Evolutionary conservation across 1,140 invertebrate species (phyloP), one percentile per base, ranked within the genome.

Genomic region (Macrotrachela quadricornifera): DNA sequence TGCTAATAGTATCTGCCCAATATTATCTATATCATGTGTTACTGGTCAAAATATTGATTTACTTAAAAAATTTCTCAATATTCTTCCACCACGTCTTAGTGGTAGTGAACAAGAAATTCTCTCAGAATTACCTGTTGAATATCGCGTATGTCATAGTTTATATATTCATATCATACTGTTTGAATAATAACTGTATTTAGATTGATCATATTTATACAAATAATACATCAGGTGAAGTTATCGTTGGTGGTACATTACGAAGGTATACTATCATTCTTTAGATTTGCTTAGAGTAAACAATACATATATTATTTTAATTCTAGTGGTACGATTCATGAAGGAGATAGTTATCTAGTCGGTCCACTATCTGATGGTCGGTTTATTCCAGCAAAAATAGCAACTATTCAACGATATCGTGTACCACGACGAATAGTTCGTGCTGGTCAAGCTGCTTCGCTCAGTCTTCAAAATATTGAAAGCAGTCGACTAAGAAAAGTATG

Each of bases 1-100:
- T n/a, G n/a, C n/a, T n/a, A n/a, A n/a, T n/a, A 69, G 67, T 39
- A 63, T 71, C 15, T 63, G 63, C 12, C 85, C 91, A 11, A 82
- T 96, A 58, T 88, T 96, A 65, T 79, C 77, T 48, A 80, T 92
- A n/a, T 94, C 87, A n/a, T 85, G 81, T 65, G 87, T 96, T 0
- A 85, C 79, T n/a, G 91, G 91, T 1, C 74, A 77, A 50, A 85
- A 86, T 11, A 52, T 70, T 43, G 62, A 67, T 39, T 49, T 42
- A 42, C 40, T 56, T 1, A 81, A 81, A 52, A 79, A 76, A 50
- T 88, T 86, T 66, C 69, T 86, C n/a, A 76, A 81, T 65, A 69
- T 79, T 41, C 61, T 82, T 9, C 80, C 82, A 18, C 80, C 81
- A 18, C 80, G 81, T 40, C 73, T 78, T 49, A 78, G 74, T 59